Conservation (phyloP, 2,888 invertebrate species). For the Rhaphigaster nebulosa region DNA sequence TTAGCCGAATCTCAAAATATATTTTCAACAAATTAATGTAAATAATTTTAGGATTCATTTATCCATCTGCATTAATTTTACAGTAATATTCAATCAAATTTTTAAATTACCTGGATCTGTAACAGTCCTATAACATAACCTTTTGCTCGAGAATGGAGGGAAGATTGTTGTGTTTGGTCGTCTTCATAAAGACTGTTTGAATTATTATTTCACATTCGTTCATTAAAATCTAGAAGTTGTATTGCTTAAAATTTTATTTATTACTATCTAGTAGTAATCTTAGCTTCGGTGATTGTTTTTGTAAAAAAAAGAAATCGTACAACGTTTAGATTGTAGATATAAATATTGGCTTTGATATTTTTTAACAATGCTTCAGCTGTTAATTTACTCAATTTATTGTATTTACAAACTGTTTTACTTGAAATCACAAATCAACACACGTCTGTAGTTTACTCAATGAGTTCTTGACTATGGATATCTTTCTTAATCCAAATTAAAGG, state of each 20-base stretch:
- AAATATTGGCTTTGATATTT: no score
- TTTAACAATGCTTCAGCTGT: no score
- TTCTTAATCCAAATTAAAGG: no score
- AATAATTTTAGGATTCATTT: background rate
- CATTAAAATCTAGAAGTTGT: background rate
- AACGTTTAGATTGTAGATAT: no score
- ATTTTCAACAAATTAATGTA: background rate
- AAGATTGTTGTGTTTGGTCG: background rate
- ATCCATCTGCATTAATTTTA: background rate
- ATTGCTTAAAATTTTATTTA: background rate
- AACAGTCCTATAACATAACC: background rate
- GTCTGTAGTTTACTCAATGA: no score
- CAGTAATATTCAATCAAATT: background rate
- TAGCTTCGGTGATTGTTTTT: no score
- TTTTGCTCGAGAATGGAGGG: background rate
- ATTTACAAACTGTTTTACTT: no score
- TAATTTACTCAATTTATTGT: no score
- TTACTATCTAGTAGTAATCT: background rate
- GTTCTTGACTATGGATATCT: no score
- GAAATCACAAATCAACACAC: no score
- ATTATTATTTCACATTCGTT: background rate
- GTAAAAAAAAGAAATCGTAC: no score
- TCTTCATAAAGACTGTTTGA: background rate
- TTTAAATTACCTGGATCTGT: background rate
- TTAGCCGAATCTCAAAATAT: background rate